Conservation (phyloP, 2,888 invertebrate genomes). For the Sarcophaga caerulescens region DNA sequence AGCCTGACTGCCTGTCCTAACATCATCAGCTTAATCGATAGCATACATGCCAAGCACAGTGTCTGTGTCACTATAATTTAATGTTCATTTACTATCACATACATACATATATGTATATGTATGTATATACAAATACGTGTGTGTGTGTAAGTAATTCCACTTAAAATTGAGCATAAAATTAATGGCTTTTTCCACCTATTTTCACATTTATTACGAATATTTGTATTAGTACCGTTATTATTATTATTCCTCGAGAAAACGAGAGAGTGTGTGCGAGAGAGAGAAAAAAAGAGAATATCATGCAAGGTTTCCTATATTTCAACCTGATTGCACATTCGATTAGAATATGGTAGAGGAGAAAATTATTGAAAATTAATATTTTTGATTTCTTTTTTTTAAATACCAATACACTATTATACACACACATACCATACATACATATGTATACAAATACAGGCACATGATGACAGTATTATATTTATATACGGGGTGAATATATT, state of each 20-base stretch:
- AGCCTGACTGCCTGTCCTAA: not conserved
- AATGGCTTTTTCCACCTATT: conserved; percentile 65
- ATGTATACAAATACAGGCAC: not conserved
- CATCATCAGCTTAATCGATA: not conserved
- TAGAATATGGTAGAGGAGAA: conserved; percentile 67
- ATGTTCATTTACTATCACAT: not conserved
- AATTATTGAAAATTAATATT: conserved; percentile 66
- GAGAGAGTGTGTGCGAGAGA: not conserved
- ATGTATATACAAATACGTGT: not conserved
- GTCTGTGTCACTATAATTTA: not conserved
- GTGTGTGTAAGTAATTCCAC: conserved; percentile 16
- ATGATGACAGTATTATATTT: not conserved
- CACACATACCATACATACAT: not conserved
- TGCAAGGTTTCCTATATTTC: conserved; percentile 22
- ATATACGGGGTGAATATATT: not conserved
- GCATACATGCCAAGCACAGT: not conserved
- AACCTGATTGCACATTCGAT: conserved; percentile 69
- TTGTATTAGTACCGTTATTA: conserved; percentile 45
- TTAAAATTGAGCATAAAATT: conserved; percentile 56
- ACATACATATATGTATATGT: not conserved
- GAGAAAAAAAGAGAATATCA: not conserved
- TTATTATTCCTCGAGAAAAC: conserved; percentile 15
- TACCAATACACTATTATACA: not conserved
- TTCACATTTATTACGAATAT: conserved; percentile 52
- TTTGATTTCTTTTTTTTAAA: conserved; percentile 46